Conservation (phyloP, 2,888 invertebrate species). For the Cenopis cana region DNA sequence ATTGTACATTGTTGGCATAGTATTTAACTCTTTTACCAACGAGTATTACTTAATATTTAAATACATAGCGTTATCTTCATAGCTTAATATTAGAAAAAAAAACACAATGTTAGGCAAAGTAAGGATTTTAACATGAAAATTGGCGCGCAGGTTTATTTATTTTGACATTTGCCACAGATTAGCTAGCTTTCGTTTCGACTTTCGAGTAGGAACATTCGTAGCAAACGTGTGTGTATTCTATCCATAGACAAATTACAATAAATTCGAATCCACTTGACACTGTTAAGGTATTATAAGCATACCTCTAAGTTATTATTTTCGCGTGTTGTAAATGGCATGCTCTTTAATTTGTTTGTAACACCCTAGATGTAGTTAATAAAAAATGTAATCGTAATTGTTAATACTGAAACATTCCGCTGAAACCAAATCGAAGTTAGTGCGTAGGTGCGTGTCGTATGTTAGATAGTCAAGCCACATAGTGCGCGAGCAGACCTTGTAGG, state of each 20-base stretch:
- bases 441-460: constrained; percentile 45
- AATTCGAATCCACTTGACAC: background rate
- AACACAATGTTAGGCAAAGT: background rate
- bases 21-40: constrained; percentile 34
- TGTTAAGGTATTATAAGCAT: background rate
- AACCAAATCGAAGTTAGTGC: constrained; percentile 52
- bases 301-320: background rate
- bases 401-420: constrained; percentile 69
- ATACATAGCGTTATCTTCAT: background rate
- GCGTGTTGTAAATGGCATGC: background rate
- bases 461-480: background rate
- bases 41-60: constrained; percentile 38
- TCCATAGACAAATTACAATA: background rate
- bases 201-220: background rate
- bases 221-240: background rate
- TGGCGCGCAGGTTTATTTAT: background rate
- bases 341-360: constrained; percentile 3
- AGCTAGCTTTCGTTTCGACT: background rate
- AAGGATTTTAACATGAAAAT: background rate
- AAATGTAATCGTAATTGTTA: constrained; percentile 45
- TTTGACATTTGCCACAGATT: constrained; percentile 20
- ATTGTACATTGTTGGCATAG: constrained; percentile 19
- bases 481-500: background rate
- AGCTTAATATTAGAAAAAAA: background rate
- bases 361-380: constrained; percentile 31